These are phyloP conservation scores for Platyscelio sp. DNA, from an alignment of 2,888 invertebrate genomes.

Conservation along the genomic window DNA sequence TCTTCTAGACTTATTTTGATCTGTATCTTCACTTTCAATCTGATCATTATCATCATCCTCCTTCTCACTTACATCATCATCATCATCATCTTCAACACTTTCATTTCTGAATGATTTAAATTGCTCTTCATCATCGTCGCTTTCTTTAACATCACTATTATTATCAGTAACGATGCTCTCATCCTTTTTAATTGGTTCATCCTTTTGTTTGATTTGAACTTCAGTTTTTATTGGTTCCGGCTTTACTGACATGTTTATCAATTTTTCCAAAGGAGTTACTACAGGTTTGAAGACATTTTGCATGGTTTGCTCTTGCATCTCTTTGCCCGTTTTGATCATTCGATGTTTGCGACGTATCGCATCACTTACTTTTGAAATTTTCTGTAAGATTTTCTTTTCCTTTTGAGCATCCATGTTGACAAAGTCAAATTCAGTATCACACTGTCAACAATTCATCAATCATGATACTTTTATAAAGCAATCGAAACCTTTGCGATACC, in stretches of 20 bases:
- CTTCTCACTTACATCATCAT: no score
- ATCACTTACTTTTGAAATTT: conserved; percentile 22
- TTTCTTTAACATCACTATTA: no score
- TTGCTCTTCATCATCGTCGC: no score
- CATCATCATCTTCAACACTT: no score
- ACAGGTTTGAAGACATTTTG: conserved; percentile 24
- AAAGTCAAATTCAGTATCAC: not conserved
- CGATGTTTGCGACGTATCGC: conserved; percentile 31
- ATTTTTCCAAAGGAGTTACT: conserved; percentile 11
- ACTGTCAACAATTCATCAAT: not conserved
- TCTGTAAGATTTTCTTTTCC: conserved; percentile 9
- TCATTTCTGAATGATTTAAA: no score
- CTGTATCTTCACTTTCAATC: no score
- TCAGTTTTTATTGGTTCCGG: not conserved
- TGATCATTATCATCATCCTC: no score
- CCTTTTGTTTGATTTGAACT: not conserved
- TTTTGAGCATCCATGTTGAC: not conserved
- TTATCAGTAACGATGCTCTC: no score
- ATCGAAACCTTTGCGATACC: not conserved
- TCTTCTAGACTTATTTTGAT: no score
- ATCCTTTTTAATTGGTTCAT: no score
- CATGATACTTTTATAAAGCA: not conserved
- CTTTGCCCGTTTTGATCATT: conserved; percentile 23
- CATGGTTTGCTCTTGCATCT: not conserved
- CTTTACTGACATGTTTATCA: not conserved